phyloP scores from a whole-genome alignment of 2,113 vertebrate genomes.

The Atractosteus spatula region DNA sequence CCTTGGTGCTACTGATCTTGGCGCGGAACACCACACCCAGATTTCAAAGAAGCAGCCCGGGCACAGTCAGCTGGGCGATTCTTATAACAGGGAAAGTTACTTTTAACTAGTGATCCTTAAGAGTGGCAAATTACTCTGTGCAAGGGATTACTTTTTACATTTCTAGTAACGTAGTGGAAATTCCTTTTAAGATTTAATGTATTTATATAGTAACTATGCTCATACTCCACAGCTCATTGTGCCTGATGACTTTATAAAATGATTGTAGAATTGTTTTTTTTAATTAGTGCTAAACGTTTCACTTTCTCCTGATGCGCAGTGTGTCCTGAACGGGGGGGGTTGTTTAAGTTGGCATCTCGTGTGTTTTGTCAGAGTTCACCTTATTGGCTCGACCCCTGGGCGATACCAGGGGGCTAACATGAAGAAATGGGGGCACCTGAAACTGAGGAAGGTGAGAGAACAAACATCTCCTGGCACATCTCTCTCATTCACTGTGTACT shows the following conservation, averaged over 20 bases:
- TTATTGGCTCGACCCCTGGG: constrained; percentile 89
- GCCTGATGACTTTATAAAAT: background rate
- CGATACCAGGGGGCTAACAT: constrained; percentile 81
- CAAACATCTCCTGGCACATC: background rate
- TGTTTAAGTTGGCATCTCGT: background rate
- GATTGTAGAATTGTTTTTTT: background rate
- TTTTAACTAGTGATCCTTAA: too few species aligned
- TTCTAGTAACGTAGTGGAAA: too few species aligned
- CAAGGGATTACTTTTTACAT: too few species aligned
- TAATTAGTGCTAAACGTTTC: too few species aligned
- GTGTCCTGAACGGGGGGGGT: too few species aligned
- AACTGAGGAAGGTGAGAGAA: constrained; percentile 83
- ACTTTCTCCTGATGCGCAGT: too few species aligned
- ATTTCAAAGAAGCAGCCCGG: background rate
- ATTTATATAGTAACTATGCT: background rate
- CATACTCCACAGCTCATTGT: background rate
- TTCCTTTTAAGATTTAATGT: too few species aligned
- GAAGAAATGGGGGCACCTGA: constrained; percentile 93
- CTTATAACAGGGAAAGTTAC: too few species aligned
- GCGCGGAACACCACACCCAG: too few species aligned
- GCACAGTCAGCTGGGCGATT: background rate
- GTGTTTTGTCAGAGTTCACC: constrained; percentile 73
- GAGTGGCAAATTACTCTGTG: too few species aligned
- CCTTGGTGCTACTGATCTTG: background rate
- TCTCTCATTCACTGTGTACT: background rate